Conservation (phyloP, 2,113 vertebrate species). For the Probosciger aterrimus region DNA sequence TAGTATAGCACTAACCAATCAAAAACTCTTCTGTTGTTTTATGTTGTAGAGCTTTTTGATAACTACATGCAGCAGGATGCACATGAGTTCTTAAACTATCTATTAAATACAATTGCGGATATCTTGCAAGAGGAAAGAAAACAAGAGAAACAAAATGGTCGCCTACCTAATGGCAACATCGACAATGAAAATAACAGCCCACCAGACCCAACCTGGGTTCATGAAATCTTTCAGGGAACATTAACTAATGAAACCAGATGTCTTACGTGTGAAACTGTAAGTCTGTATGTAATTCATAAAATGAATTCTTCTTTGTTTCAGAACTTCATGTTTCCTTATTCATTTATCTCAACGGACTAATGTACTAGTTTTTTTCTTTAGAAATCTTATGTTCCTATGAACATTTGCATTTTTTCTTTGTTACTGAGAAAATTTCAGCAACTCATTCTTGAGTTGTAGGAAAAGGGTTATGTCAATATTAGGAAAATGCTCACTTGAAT, state of each 20-base stretch:
- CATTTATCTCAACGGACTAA: background rate
- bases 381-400: background rate
- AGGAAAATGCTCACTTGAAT: background rate
- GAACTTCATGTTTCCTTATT: background rate
- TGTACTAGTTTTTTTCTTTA: background rate
- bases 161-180: constrained; percentile 79
- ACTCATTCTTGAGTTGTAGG: background rate
- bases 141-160: constrained; percentile 97
- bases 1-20: background rate
- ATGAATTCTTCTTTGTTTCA: background rate
- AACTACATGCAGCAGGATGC: constrained; percentile 99
- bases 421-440: background rate
- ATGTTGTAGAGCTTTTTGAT: constrained; percentile 89
- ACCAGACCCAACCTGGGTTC: constrained; percentile 83
- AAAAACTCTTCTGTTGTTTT: background rate
- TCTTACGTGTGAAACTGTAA: constrained; percentile 86
- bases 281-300: background rate
- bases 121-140: constrained; percentile 96
- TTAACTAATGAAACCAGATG: constrained; percentile 85
- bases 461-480: background rate
- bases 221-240: constrained; percentile 87
- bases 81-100: constrained; percentile 96
- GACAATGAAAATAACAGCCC: constrained; percentile 74
- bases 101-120: constrained; percentile 95
- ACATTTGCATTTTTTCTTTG: background rate